These are phyloP conservation scores for Mamestra configurata DNA, from an alignment of 1,140 invertebrate genomes.

Conservation along the genomic window DNA sequence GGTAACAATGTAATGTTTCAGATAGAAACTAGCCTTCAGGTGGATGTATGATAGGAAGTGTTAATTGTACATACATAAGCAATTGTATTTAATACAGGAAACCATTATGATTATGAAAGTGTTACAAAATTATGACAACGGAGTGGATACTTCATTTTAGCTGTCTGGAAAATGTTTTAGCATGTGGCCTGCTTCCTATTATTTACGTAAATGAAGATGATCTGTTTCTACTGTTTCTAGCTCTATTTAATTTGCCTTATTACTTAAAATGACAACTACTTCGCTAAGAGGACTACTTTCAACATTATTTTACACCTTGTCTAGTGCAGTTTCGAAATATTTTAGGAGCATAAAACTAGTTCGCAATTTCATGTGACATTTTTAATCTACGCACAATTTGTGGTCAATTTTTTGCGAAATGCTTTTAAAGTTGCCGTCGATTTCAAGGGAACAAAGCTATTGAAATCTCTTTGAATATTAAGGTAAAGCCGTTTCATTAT, in stretches of 20 bases:
- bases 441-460: neutral
- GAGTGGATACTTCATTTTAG: neutral
- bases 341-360: slow-evolving; percentile 15
- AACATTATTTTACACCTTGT: slow-evolving; percentile 29
- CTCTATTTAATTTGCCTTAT: neutral
- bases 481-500: slow-evolving; percentile 36
- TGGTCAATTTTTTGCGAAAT: slow-evolving; percentile 20
- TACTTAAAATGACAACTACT: neutral
- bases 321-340: slow-evolving; percentile 26
- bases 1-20: neutral
- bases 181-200: neutral
- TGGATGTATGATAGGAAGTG: slow-evolving; percentile 3
- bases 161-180: neutral
- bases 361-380: slow-evolving; percentile 4
- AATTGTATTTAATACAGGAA: slow-evolving; percentile 15
- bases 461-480: slow-evolving; percentile 21
- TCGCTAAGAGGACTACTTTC: neutral
- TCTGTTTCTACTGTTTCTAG: neutral
- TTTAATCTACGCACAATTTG: slow-evolving; percentile 26
- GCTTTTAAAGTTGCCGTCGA: neutral
- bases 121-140: neutral
- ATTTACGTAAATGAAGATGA: neutral
- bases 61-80: neutral
- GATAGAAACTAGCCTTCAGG: slow-evolving; percentile 7
- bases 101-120: neutral